phyloP scores from a whole-genome alignment of 2,113 vertebrate species.

The Nothobranchius furzeri region DNA sequence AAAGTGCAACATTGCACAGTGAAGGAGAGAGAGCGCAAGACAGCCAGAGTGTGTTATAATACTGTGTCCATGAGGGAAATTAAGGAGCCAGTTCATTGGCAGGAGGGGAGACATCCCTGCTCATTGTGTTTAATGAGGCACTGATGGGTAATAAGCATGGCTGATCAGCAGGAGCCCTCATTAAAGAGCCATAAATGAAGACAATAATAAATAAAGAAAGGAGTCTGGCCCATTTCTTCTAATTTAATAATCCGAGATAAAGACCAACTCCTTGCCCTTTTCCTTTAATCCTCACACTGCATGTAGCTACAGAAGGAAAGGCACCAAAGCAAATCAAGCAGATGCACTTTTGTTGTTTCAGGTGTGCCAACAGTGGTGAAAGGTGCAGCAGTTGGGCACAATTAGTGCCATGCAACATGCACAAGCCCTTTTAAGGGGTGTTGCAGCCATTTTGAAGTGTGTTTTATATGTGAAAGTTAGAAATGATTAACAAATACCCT shows the following conservation, averaged over 20 bases:
- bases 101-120: slow-evolving; percentile 74
- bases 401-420: slow-evolving; percentile 46
- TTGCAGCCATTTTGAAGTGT: too few species aligned
- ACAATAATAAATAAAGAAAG: slow-evolving; percentile 78
- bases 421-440: slow-evolving; percentile 19
- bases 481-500: too few species aligned
- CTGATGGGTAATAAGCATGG: slow-evolving; percentile 82
- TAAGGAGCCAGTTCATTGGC: slow-evolving; percentile 78
- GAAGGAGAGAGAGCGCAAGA: not conserved
- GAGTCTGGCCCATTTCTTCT: slow-evolving; percentile 70
- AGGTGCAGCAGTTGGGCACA: slow-evolving; percentile 17
- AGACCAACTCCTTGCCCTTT: slow-evolving; percentile 64
- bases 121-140: slow-evolving; percentile 83
- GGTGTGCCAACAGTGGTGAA: slow-evolving; percentile 15
- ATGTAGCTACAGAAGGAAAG: slow-evolving; percentile 32
- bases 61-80: slow-evolving; percentile 81
- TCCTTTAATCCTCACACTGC: slow-evolving; percentile 35
- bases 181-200: slow-evolving; percentile 78
- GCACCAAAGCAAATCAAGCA: slow-evolving; percentile 25
- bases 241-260: slow-evolving; percentile 81
- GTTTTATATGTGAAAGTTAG: too few species aligned
- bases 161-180: slow-evolving; percentile 80
- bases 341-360: slow-evolving; percentile 20
- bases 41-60: slow-evolving; percentile 50
- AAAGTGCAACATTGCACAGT: slow-evolving; percentile 26